Evolutionary conservation across 2,888 invertebrate species (phyloP), one percentile per base, ranked within the genome.

Genomic region (Amaurobius ferox): DNA sequence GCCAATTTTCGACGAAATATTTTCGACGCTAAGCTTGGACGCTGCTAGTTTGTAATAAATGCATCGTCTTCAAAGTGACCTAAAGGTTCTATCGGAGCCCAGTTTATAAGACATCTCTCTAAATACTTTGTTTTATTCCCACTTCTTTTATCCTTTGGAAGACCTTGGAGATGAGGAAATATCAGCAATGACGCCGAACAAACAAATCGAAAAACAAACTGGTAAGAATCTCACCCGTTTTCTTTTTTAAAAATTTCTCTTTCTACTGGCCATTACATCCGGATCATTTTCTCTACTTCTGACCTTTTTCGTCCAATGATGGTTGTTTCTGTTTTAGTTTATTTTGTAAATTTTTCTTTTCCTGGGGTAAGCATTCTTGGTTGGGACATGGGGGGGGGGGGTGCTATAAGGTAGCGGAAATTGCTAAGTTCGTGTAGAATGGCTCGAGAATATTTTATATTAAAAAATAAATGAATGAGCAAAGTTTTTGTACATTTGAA

Each of bases 261-360:
- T 30, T 26, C 66, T n/a, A 26, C 30, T n/a, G 73, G 73, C 83
- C 83, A 85, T 85, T 85, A 85, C 72, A 78, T 85, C 64, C 77
- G 83, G 83, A 85, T 85, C 77, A 85, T 85, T 85, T 85, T 85
- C 83, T 64, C 83, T 72, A 85, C 78, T 85, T 77, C 83, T 78
- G 77, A 72, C 72, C 83, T 76, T 85, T 62, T 77, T 85, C 71
- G 64, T 71, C 71, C 77, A 71, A 64, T 64, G 62, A 48, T 68
- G 71, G 83, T 11, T 39, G 68, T 73, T 44, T 16, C n/a, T 55
- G n/a, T 32, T 39, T 66, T 35, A 64, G 70, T 48, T 77, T 76
- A 62, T 13, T 29, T 26, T 26, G 7, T 62, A 26, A 16, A 39
- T 76, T 62, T 80, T 73, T 67, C 74, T 74, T 64, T 81, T 70